Evolutionary conservation across 2,888 invertebrate genomes (phyloP).

Genomic region (Calameuta filiformis): DNA sequence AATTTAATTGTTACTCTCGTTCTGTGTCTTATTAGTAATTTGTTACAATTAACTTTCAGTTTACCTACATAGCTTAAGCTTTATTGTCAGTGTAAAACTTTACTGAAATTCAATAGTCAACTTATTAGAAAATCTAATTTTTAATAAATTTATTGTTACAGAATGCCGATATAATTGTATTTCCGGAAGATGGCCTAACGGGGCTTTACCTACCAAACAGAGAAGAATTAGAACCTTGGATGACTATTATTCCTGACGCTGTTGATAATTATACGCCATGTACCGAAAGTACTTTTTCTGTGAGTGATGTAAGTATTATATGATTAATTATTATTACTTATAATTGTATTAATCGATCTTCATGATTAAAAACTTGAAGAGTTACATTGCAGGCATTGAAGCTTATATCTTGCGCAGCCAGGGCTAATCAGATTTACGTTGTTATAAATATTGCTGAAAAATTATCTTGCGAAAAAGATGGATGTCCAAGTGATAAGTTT

Average conservation of each 20-base stretch:
- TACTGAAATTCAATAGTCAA: background rate
- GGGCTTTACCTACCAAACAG: slow-evolving; percentile 55
- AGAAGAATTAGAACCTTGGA: slow-evolving; percentile 35
- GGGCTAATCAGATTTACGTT: slow-evolving; percentile 63
- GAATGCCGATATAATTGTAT: slow-evolving; percentile 71
- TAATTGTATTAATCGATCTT: background rate
- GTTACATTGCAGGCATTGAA: slow-evolving; percentile 31
- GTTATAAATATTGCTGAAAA: slow-evolving; percentile 68
- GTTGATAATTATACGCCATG: slow-evolving; percentile 43
- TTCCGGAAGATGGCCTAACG: slow-evolving; percentile 67
- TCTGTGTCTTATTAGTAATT: background rate
- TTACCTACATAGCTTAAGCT: background rate
- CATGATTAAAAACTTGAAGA: background rate
- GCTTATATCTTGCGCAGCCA: slow-evolving; percentile 66
- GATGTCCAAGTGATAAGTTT: slow-evolving; percentile 53
- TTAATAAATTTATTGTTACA: slow-evolving; percentile 33
- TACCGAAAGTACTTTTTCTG: slow-evolving; percentile 15
- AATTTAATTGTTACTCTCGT: background rate
- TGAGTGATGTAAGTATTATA: slow-evolving; percentile 33
- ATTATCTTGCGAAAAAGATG: slow-evolving; percentile 45
- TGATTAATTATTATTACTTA: background rate
- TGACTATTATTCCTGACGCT: slow-evolving; percentile 44
- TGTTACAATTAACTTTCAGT: too few relatives aligned
- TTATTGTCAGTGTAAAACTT: background rate
- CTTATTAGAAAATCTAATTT: background rate